phyloP scores from a whole-genome alignment of 2,888 invertebrate species.

The Pantelozetes paolii region DNA sequence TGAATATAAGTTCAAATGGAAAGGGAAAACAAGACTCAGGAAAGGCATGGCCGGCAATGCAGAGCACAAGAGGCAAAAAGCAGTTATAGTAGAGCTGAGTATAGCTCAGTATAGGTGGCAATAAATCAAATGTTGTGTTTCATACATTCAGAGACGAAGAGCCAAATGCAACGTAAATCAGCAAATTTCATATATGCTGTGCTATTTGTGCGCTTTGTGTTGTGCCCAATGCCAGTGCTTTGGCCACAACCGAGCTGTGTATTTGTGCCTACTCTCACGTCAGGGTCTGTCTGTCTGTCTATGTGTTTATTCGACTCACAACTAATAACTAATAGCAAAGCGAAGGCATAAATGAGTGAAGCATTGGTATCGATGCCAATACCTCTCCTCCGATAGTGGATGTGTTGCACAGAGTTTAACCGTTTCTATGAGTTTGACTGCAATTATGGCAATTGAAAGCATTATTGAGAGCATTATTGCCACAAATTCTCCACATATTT shows the following conservation, averaged over 20 bases:
- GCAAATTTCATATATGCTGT: conserved; percentile 14
- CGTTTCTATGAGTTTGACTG: background rate
- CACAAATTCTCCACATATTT: conserved; percentile 32
- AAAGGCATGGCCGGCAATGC: conserved; percentile 34
- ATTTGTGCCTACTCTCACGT: too few relatives aligned
- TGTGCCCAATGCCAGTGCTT: too few relatives aligned
- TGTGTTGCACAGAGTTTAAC: background rate
- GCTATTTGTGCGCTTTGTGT: background rate
- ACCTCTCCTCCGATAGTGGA: background rate
- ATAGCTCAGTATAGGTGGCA: conserved; percentile 42
- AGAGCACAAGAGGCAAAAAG: conserved; percentile 25
- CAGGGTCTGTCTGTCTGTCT: background rate
- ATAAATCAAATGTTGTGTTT: conserved; percentile 43
- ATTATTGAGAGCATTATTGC: too few relatives aligned
- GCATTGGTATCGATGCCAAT: background rate
- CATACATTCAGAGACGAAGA: conserved; percentile 32
- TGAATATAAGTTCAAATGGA: conserved; percentile 28
- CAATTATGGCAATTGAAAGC: background rate
- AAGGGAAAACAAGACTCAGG: conserved; percentile 31
- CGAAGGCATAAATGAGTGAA: conserved; percentile 1
- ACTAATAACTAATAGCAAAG: background rate
- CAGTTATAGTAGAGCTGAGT: conserved; percentile 35
- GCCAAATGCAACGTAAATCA: conserved; percentile 38
- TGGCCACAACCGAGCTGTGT: too few relatives aligned
- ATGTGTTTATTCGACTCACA: conserved; percentile 8